These are phyloP conservation scores for Styela clava DNA, from an alignment of 23 tunicate species.

Conservation along the genomic window DNA sequence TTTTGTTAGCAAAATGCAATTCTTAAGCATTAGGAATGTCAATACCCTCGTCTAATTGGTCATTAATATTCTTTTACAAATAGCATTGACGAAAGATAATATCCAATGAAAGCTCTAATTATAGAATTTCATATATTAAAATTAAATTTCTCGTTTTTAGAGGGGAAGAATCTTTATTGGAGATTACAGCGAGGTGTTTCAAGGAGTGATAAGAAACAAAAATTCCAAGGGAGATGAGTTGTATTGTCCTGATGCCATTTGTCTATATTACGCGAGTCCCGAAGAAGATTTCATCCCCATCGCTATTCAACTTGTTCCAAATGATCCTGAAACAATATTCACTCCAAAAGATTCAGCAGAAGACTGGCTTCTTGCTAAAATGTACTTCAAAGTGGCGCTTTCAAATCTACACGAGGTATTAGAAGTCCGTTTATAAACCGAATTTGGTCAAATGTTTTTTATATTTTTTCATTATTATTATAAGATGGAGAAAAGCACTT, in stretches of 20 bases:
- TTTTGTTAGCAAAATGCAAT: no score
- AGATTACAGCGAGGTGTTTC: constrained; percentile 24
- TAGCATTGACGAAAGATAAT: no score
- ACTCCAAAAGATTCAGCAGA: constrained; percentile 42
- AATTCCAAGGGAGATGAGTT: constrained; percentile 15
- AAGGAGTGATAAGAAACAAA: constrained; percentile 33
- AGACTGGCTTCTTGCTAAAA: constrained; percentile 74
- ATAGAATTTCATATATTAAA: no score
- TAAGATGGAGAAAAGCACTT: no score
- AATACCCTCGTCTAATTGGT: no score
- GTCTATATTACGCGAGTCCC: constrained; percentile 24
- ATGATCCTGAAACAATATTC: constrained; percentile 37
- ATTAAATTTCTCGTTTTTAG: no score
- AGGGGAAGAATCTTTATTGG: constrained; percentile 44
- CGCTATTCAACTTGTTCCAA: constrained; percentile 57
- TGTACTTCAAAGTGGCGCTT: constrained; percentile 38
- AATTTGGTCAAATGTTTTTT: background rate
- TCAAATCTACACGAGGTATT: constrained; percentile 48
- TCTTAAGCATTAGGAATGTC: no score
- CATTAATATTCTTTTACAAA: no score
- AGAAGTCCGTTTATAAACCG: background rate
- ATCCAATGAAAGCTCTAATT: no score
- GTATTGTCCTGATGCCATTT: constrained; percentile 37
- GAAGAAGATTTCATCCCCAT: constrained; percentile 41
- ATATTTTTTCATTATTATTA: no score